phyloP scores from a whole-genome alignment of 2,113 vertebrate species.

The Archilochus colubris region DNA sequence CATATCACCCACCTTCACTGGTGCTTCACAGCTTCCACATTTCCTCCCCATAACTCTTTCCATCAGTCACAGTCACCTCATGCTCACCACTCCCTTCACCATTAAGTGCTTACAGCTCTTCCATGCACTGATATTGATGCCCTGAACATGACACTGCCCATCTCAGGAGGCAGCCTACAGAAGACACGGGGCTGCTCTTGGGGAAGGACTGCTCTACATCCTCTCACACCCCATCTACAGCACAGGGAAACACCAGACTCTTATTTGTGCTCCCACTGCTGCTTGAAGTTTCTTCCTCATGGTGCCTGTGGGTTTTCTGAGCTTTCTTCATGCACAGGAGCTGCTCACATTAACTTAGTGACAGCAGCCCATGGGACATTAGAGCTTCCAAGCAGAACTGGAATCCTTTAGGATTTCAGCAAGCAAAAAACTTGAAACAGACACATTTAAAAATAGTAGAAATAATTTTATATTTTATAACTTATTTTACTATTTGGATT shows the following conservation, averaged over 20 bases:
- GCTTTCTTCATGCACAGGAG: background rate
- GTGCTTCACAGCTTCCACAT: background rate
- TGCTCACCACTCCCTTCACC: background rate
- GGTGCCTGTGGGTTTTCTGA: background rate
- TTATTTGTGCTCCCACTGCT: accelerated
- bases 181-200: accelerated
- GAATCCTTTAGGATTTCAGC: background rate
- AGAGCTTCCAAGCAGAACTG: background rate
- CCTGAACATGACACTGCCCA: background rate
- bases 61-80: background rate
- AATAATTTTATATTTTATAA: background rate
- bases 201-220: accelerated
- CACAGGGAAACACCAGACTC: no score
- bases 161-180: background rate
- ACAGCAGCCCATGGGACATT: background rate
- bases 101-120: background rate
- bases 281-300: background rate
- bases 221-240: background rate
- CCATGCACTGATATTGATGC: no score
- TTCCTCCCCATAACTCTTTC: background rate
- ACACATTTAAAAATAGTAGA: no score
- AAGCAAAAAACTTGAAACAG: background rate
- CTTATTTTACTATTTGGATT: background rate
- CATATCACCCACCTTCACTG: background rate
- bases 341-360: background rate